A percentile compares a stretch with the other conserved stretches of the same genome.
phyloP scores from a whole-genome alignment of 1,140 invertebrate species.

The Manduca sexta region DNA sequence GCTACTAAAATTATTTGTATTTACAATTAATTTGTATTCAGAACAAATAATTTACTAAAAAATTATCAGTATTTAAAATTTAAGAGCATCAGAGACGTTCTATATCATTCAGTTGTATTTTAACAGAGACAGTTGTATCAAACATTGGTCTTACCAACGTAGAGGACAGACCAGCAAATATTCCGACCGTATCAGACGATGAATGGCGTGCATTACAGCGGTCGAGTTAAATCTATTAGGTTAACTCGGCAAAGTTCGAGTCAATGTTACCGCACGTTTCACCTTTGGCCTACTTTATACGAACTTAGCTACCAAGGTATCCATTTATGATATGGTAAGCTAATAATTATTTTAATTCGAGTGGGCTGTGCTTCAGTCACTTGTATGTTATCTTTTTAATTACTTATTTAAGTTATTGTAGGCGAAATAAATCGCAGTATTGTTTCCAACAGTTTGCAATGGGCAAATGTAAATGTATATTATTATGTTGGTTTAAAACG shows the following conservation, averaged over 20 bases:
- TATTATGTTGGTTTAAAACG: too few species aligned
- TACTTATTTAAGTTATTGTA: slow-evolving; percentile 1
- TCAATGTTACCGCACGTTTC: slow-evolving; percentile 4
- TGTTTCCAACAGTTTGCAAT: too few species aligned
- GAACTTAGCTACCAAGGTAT: background rate
- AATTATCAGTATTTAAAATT: too few species aligned
- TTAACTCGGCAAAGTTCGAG: background rate
- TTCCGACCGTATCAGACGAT: background rate
- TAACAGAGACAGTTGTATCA: too few species aligned
- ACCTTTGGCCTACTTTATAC: slow-evolving; percentile 2
- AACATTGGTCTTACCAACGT: too few species aligned
- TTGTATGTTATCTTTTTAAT: slow-evolving; percentile 1
- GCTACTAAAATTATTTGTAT: too few species aligned
- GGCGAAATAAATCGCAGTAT: background rate
- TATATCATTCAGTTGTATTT: too few species aligned
- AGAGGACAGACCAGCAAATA: too few species aligned
- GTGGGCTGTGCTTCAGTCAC: slow-evolving; percentile 3
- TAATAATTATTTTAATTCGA: slow-evolving; percentile 4
- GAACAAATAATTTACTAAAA: too few species aligned
- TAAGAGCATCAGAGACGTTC: too few species aligned
- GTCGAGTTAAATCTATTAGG: slow-evolving; percentile 4
- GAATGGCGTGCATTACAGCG: background rate
- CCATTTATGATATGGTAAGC: background rate
- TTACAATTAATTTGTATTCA: too few species aligned
- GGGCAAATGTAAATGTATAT: too few species aligned